A percentile compares a stretch with the other conserved stretches of the same genome.
Evolutionary conservation across 2,113 vertebrate species (phyloP).

Genomic region (Phoenicopterus ruber): DNA sequence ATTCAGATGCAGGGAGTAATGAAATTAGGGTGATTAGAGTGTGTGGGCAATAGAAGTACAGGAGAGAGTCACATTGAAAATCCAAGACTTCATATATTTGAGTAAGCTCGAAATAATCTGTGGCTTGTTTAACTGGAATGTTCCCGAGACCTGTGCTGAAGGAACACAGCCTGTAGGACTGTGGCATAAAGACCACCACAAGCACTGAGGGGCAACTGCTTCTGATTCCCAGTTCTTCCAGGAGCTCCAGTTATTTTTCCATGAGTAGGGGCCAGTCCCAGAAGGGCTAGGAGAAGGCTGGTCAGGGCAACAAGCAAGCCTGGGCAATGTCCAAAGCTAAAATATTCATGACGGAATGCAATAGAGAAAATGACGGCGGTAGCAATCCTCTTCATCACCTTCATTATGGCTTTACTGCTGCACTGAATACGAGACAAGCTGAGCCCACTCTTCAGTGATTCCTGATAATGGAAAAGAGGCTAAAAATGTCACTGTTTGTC

Average conservation of each 20-base stretch:
- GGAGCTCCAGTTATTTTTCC: not conserved
- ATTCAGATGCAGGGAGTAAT: not conserved
- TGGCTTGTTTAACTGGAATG: not conserved
- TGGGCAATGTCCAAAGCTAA: not conserved
- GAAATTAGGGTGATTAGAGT: not conserved
- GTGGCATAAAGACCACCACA: not conserved
- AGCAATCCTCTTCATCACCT: not conserved
- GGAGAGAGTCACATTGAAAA: not conserved
- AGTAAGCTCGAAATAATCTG: not conserved
- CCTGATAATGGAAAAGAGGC: not conserved
- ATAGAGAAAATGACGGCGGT: not conserved
- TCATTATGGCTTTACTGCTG: not conserved
- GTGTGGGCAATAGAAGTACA: not conserved
- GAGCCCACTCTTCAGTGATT: not conserved
- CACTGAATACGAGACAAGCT: not conserved
- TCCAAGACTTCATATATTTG: not conserved
- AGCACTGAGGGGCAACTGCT: not conserved
- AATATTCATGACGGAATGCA: not conserved
- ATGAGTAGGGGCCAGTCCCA: not conserved
- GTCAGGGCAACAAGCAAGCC: not conserved
- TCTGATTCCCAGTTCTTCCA: not conserved
- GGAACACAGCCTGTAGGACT: not conserved
- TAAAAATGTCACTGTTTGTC: not conserved
- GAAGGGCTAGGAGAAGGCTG: not conserved
- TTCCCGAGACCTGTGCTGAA: not conserved